These are phyloP conservation scores for Isurus oxyrinchus DNA, from an alignment of 2,113 vertebrate species.

Conservation along the genomic window DNA sequence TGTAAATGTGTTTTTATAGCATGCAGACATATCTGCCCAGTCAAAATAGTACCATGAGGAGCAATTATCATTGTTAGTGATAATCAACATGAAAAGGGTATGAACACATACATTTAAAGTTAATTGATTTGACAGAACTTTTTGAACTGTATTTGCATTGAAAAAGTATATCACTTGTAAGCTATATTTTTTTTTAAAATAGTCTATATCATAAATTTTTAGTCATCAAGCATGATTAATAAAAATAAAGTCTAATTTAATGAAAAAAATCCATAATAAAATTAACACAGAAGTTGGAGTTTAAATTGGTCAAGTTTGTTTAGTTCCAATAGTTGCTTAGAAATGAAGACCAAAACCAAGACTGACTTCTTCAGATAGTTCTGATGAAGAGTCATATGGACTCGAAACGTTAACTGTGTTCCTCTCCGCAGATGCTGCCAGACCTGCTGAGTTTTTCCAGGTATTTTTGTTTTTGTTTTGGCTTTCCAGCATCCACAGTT, in stretches of 20 bases:
- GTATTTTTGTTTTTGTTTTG: no score
- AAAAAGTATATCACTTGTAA: neutral
- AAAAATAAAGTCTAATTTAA: neutral
- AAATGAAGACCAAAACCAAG: no score
- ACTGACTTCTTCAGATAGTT: no score
- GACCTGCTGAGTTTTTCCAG: no score
- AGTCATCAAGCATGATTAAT: neutral
- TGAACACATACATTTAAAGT: slow-evolving; percentile 15
- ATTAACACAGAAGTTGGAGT: neutral
- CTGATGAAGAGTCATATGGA: no score
- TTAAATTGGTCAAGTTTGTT: neutral
- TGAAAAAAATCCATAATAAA: slow-evolving; percentile 7
- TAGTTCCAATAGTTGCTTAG: neutral
- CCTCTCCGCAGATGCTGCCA: no score
- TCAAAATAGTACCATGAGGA: neutral
- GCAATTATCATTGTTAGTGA: slow-evolving; percentile 1
- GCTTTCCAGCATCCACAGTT: no score
- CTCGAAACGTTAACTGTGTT: no score
- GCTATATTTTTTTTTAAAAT: neutral
- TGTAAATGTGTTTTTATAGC: slow-evolving; percentile 25
- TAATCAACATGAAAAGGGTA: neutral
- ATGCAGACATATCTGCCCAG: neutral
- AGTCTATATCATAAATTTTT: neutral
- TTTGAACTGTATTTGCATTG: neutral
- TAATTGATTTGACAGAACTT: slow-evolving; percentile 5